These are phyloP conservation scores for Epistrophella euchroma DNA, from an alignment of 2,888 invertebrate species.

Conservation along the genomic window DNA sequence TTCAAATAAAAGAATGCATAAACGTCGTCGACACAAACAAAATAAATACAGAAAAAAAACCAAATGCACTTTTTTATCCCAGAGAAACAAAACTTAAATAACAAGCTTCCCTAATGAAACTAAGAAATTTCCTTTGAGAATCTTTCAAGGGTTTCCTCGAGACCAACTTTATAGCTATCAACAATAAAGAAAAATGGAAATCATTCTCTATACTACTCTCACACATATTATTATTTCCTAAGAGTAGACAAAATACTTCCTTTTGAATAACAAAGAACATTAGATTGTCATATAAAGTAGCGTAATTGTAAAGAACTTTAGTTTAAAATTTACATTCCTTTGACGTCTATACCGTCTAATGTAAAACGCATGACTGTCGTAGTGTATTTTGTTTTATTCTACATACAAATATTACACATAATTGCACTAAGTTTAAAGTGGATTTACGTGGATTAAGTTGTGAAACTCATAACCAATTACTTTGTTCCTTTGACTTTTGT, in stretches of 20 bases:
- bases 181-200: slow-evolving; percentile 1
- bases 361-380: background rate
- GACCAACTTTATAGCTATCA: background rate
- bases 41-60: background rate
- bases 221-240: background rate
- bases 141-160: slow-evolving; percentile 5
- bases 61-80: background rate
- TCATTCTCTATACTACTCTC: too few species aligned
- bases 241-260: slow-evolving; percentile 1
- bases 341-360: background rate
- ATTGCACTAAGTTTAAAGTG: background rate
- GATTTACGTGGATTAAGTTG: background rate
- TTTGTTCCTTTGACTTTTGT: slow-evolving; percentile 1
- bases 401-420: background rate
- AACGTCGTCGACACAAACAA: too few species aligned
- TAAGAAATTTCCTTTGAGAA: background rate
- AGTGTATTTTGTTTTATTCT: background rate
- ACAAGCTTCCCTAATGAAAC: background rate
- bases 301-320: background rate
- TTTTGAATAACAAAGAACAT: slow-evolving; percentile 14
- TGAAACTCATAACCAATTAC: background rate
- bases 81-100: background rate
- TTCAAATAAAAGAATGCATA: background rate
- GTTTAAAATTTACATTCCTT: background rate
- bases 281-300: background rate